Base-by-base conservation (phyloP, 1,140 invertebrate genomes). In the Delia radicum region DNA sequence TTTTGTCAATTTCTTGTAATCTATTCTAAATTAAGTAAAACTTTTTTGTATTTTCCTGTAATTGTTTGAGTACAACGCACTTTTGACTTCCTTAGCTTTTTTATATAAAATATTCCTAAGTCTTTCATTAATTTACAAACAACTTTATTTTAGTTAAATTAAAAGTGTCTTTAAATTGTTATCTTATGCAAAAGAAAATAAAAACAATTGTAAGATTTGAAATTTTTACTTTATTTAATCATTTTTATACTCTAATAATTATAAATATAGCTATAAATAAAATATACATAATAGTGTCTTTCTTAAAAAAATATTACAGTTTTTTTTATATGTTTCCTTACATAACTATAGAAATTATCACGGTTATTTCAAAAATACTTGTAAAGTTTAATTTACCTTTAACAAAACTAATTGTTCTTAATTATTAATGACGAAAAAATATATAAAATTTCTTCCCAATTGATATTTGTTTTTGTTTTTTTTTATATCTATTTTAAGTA, bases 361-460 rank as follows among this genome's bases (percentile, higher is more conserved):
- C 65, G 65, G 33, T 69, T 3, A 67, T 67, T 67, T 67, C 27
- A 67, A 55, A 67, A 69, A 69, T 69, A 69, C 65, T 69, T 69
- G 21, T 69, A 18, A 69, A 69, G 18, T 69, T n/a, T 33, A 67
- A 15, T 67, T 67, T 31, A 67, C n/a, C 24, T 18, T 67, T 67
- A 31, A 67, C 13, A 67, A 67, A 31, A 67, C 15, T 29, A 26
- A 67, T n/a, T n/a, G n/a, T n/a, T 6, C 63, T 31, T 18, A 67
- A n/a, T 18, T 33, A 31, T 31, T 24, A 55, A 55, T 55, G 6
- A 55, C 24, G 18, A 24, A 21, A 55, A 55, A 55, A 55, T 55
- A 55, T 21, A 55, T 5, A 42, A 42, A 42, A 42, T 13, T 42
- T n/a, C n/a, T n/a, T n/a, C n/a, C n/a, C n/a, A n/a, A n/a, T n/a